A percentile compares a stretch with the other conserved stretches of the same genome.
Evolutionary conservation across 2,113 vertebrate species (phyloP).

Genomic region (Martes martes): DNA sequence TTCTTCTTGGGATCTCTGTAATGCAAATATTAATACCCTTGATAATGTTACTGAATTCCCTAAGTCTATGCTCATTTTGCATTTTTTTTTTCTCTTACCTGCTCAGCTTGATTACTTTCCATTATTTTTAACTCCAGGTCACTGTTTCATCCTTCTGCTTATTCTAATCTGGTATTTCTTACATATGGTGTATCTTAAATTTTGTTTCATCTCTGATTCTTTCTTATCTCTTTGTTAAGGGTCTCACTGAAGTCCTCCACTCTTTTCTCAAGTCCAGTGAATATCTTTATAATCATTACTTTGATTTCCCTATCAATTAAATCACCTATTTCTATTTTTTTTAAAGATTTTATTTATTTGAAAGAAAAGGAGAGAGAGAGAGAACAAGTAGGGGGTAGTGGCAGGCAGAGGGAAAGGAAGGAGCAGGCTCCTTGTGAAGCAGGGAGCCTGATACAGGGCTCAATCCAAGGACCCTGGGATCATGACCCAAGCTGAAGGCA

Average conservation of each 20-base stretch:
- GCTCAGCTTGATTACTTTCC: neutral
- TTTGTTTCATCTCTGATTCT: neutral
- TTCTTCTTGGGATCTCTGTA: neutral
- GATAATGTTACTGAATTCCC: neutral
- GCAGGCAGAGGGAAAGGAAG: too few relatives aligned
- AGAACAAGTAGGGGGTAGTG: too few relatives aligned
- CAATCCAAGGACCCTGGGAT: too few relatives aligned
- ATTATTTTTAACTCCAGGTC: neutral
- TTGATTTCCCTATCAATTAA: neutral
- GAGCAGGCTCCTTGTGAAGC: too few relatives aligned
- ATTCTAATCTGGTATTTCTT: neutral
- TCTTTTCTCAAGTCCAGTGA: neutral
- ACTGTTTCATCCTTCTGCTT: neutral
- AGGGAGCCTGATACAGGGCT: too few relatives aligned
- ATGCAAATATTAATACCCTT: neutral
- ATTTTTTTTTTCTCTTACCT: neutral
- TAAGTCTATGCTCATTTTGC: neutral
- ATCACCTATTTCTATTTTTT: neutral
- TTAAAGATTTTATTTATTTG: too few relatives aligned
- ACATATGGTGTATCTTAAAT: neutral
- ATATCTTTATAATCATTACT: neutral
- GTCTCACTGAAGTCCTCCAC: neutral
- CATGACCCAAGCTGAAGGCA: too few relatives aligned
- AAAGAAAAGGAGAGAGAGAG: too few relatives aligned
- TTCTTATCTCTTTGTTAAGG: neutral